phyloP scores from a whole-genome alignment of 1,140 invertebrate genomes.

The Drepana arcuata region DNA sequence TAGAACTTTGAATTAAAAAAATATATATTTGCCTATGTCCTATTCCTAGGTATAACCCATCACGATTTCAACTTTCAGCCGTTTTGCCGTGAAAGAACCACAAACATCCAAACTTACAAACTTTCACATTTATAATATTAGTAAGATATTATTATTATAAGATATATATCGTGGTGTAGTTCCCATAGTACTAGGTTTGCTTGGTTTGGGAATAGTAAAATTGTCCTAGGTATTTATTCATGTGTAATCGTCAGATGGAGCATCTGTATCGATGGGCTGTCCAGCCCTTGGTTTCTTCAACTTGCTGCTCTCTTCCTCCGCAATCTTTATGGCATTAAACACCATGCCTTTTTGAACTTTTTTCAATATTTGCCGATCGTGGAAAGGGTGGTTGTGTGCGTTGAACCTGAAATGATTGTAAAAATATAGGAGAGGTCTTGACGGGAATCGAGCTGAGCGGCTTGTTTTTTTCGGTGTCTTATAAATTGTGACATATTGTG shows the following conservation, averaged over 20 bases:
- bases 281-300: background rate
- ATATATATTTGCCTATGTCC: no score
- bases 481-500: background rate
- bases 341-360: slow-evolving; percentile 2
- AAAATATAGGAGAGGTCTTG: no score
- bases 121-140: background rate
- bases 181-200: background rate
- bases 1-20: no score
- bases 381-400: slow-evolving; percentile 15
- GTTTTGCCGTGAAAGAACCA: no score
- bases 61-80: no score
- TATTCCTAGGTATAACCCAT: no score
- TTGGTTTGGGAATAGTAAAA: background rate
- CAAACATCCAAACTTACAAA: no score
- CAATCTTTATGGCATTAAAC: slow-evolving; percentile 6
- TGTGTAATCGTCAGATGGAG: background rate
- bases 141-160: background rate
- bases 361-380: slow-evolving; percentile 12
- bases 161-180: background rate
- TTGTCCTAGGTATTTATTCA: background rate
- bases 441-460: no score
- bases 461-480: no score
- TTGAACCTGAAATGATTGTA: slow-evolving; percentile 3
- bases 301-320: background rate
- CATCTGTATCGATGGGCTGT: background rate